Conservation (phyloP, 2,797 vertebrate species). For the Arctocebus calabarensis region DNA sequence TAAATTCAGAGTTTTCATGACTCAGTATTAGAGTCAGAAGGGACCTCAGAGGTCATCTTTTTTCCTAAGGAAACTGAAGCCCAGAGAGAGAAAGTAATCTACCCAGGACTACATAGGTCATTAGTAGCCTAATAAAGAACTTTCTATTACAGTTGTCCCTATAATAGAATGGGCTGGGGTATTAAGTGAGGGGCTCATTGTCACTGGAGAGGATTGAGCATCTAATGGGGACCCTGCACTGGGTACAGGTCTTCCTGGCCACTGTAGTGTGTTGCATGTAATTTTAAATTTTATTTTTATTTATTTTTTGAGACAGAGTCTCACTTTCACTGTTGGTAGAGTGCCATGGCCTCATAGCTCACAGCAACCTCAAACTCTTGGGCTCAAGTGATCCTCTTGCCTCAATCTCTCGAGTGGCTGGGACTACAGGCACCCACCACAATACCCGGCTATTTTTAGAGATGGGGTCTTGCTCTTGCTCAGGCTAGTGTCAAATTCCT, state of each 20-base stretch:
- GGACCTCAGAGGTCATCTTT: not conserved
- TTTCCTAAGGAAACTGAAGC: constrained; percentile 45
- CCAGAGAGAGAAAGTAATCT: constrained; percentile 15
- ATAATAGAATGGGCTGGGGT: not conserved
- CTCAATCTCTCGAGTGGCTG: no score
- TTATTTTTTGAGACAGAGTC: no score
- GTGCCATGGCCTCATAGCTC: no score
- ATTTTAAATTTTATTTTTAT: not conserved
- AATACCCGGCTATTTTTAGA: no score
- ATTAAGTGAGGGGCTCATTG: not conserved
- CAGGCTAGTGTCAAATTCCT: no score
- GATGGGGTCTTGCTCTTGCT: no score
- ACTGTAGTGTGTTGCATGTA: not conserved
- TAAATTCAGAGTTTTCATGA: constrained; percentile 20
- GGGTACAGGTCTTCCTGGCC: not conserved
- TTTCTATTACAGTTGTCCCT: not conserved
- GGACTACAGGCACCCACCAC: no score
- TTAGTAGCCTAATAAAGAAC: not conserved
- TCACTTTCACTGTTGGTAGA: no score
- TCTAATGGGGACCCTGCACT: not conserved
- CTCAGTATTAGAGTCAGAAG: not conserved
- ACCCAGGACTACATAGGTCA: not conserved
- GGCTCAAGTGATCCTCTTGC: no score
- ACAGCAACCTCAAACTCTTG: no score
- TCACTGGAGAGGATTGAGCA: not conserved